These are phyloP conservation scores for Nymphalis c-album DNA, from an alignment of 2,888 invertebrate species.

Conservation along the genomic window DNA sequence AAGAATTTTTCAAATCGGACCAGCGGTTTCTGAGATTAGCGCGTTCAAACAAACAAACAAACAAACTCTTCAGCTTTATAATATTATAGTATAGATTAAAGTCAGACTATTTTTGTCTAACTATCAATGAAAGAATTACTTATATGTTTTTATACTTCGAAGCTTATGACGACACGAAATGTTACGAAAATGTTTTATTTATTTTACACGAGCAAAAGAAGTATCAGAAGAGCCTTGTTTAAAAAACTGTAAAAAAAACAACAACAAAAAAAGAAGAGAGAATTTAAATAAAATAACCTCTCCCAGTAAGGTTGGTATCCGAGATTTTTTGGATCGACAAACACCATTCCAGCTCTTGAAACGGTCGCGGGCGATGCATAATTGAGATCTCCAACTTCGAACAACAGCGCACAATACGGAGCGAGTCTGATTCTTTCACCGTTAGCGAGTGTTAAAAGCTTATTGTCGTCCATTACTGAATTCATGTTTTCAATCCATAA, in stretches of 20 bases:
- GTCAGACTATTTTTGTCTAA: too few species aligned
- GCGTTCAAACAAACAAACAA: too few species aligned
- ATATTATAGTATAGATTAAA: too few species aligned
- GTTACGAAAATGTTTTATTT: too few species aligned
- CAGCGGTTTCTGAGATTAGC: too few species aligned
- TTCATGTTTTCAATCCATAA: constrained; percentile 99
- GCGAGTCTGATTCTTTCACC: constrained; percentile 93
- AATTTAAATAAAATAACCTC: constrained; percentile 51
- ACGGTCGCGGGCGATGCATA: constrained; percentile 97
- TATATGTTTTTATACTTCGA: too few species aligned
- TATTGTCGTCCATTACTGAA: constrained; percentile 98
- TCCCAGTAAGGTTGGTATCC: constrained; percentile 94
- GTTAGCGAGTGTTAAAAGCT: constrained; percentile 92
- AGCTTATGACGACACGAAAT: too few species aligned
- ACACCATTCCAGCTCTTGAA: constrained; percentile 96
- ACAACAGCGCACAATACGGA: constrained; percentile 90
- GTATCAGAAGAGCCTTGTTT: too few species aligned
- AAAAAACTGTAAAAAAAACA: not conserved
- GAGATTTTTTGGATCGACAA: constrained; percentile 94
- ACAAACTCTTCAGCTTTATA: too few species aligned
- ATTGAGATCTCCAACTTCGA: constrained; percentile 94
- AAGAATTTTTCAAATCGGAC: too few species aligned
- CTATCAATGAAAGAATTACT: too few species aligned
- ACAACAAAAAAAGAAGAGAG: not conserved
- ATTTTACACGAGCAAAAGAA: too few species aligned